These are phyloP conservation scores for Scaptodrosophila lebanonensis DNA, from an alignment of 1,140 invertebrate species.

Conservation along the genomic window DNA sequence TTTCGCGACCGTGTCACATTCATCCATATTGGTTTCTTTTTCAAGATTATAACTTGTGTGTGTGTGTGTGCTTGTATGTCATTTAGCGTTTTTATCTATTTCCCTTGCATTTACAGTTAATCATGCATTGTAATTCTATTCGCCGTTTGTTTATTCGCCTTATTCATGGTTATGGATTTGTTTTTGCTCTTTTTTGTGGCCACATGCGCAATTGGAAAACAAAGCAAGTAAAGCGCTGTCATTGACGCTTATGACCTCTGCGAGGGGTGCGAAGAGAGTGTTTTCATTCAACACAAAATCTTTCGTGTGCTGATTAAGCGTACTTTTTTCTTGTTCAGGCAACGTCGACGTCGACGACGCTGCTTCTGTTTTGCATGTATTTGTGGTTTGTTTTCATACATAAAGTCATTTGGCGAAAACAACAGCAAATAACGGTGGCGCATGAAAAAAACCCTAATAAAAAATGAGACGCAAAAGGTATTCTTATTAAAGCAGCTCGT, in stretches of 20 bases:
- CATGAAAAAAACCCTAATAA: neutral
- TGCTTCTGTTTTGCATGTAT: slow-evolving; percentile 2
- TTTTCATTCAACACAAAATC: slow-evolving; percentile 5
- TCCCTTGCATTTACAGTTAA: slow-evolving; percentile 8
- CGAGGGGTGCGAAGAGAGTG: neutral
- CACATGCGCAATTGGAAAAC: neutral
- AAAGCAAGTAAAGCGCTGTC: slow-evolving; percentile 20
- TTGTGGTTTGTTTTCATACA: too few relatives aligned
- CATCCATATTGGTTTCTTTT: too few relatives aligned
- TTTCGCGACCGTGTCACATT: too few relatives aligned
- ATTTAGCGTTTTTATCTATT: slow-evolving; percentile 1
- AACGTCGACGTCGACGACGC: neutral
- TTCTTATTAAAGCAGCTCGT: too few relatives aligned
- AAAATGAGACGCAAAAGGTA: slow-evolving; percentile 45
- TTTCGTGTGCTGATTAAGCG: neutral
- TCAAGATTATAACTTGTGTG: too few relatives aligned
- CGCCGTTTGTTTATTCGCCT: too few relatives aligned
- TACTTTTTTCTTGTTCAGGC: slow-evolving; percentile 8
- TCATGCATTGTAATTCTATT: slow-evolving; percentile 33
- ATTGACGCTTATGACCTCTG: slow-evolving; percentile 44
- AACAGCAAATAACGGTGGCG: too few relatives aligned
- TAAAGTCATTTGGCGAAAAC: too few relatives aligned
- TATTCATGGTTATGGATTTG: too few relatives aligned
- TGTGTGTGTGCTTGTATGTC: too few relatives aligned
- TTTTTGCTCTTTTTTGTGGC: slow-evolving; percentile 14